Evolutionary conservation across 2,888 invertebrate genomes (phyloP).

Genomic region (Cybosia mesomella): DNA sequence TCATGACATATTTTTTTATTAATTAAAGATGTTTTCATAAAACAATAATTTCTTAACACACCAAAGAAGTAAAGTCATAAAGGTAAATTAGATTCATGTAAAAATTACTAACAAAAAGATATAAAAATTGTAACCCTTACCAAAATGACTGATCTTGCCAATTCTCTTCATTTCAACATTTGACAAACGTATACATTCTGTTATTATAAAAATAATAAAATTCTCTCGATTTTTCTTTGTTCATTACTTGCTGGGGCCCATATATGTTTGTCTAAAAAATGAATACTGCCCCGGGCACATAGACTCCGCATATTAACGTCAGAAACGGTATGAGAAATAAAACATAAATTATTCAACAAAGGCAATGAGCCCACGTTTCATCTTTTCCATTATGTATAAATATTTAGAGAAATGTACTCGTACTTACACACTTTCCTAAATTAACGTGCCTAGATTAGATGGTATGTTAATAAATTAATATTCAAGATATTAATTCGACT

Average conservation of each 20-base stretch:
- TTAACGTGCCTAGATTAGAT: constrained; percentile 63
- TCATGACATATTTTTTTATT: no score
- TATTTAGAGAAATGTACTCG: constrained; percentile 66
- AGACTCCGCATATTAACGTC: constrained; percentile 62
- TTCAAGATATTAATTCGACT: constrained; percentile 43
- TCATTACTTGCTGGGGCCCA: constrained; percentile 46
- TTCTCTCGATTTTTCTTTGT: constrained; percentile 46
- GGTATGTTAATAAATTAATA: constrained; percentile 47
- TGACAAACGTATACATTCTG: constrained; percentile 30
- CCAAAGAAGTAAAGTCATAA: no score
- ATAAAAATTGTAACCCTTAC: no score
- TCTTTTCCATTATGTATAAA: constrained; percentile 74
- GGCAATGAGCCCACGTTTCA: constrained; percentile 74
- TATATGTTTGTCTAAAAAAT: constrained; percentile 60
- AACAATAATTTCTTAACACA: no score
- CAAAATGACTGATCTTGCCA: constrained; percentile 4
- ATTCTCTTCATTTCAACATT: constrained; percentile 21
- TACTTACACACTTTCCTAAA: constrained; percentile 66
- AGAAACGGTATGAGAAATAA: constrained; percentile 67
- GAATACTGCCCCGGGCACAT: constrained; percentile 63
- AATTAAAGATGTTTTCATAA: no score
- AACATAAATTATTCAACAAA: constrained; percentile 82
- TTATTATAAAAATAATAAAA: constrained; percentile 41
- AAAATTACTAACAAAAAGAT: no score
- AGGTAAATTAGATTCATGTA: no score